Base-by-base conservation (phyloP, 1,140 invertebrate species). In the Euglossa dilemma region DNA sequence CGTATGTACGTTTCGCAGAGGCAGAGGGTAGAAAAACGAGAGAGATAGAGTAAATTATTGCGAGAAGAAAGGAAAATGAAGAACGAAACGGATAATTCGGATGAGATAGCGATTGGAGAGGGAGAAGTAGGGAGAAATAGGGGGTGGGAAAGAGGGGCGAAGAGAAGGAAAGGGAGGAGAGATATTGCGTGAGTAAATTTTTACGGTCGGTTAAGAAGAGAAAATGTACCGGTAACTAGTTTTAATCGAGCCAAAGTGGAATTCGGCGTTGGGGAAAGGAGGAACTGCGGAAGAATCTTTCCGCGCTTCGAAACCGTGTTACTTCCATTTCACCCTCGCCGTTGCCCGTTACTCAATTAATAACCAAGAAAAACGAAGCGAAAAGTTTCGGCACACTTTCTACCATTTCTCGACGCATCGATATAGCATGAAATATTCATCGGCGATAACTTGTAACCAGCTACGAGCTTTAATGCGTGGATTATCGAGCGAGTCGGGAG, bases 341-440 rank as follows among this genome's bases (percentile, higher is more conserved):
- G 54, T 70, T 56, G 18, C 14, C 59, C 11, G 63, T 67, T 56
- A 25, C 36, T 84, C 69, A 70, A 87, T 70, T 72, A 67, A 85
- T 85, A 83, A 85, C 50, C 7, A 57, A 73, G 47, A 69, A 76
- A n/a, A 72, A 50, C 64, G n/a, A 9, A 50, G 59, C 4, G 23
- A 52, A 47, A 77, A 77, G 56, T 78, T 78, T 64, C 8, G 9
- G 20, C 45, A 16, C 64, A 64, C 63, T 43, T 64, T 52, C 11
- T 20, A 20, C 45, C 23, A 52, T 74, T 25, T 36, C n/a, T n/a
- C 47, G 12, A 4, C 20, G 63, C 18, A 6, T 66, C 50, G 7
- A 43, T 16, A n/a, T 18, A 18, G 23, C 0, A 45, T 6, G 28
- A 61, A 61, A 45, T 20, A 12, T 74, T 64, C 43, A 18, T 14